A percentile compares a stretch with the other conserved stretches of the same genome.
Evolutionary conservation across 2,888 invertebrate species (phyloP).

Genomic region (Coelogynopora nodosa): DNA sequence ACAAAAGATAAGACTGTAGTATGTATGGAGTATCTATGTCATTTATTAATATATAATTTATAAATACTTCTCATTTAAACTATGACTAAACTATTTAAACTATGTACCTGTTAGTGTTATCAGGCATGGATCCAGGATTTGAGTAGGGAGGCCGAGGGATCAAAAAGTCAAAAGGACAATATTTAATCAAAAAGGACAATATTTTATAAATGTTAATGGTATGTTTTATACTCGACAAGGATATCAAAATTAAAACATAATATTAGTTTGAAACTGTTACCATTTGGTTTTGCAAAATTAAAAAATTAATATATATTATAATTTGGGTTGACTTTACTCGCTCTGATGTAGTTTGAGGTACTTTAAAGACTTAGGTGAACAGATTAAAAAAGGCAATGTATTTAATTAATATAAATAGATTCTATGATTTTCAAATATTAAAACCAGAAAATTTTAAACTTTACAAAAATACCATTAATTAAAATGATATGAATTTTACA

Average conservation of each 20-base stretch:
- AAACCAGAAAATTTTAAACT: slow-evolving; percentile 15
- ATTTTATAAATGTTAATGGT: slow-evolving; percentile 1
- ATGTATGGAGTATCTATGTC: no score
- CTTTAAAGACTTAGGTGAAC: slow-evolving; percentile 1
- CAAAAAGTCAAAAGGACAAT: background rate
- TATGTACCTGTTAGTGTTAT: background rate
- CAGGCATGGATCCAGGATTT: background rate
- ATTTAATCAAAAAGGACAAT: no score
- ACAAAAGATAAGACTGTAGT: no score
- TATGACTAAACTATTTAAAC: background rate
- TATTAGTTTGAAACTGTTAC: background rate
- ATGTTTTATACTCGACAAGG: slow-evolving; percentile 7
- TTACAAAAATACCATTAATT: background rate
- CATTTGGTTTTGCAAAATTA: background rate
- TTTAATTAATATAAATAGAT: slow-evolving; percentile 24
- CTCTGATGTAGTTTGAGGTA: background rate
- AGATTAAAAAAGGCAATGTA: background rate
- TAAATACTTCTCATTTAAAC: no score
- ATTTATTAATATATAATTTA: no score
- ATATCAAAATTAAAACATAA: slow-evolving; percentile 8
- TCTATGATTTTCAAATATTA: slow-evolving; percentile 14
- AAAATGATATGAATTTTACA: background rate
- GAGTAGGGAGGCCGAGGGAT: background rate
- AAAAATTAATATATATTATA: slow-evolving; percentile 21
- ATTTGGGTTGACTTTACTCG: slow-evolving; percentile 8